Evolutionary conservation across 2,113 vertebrate species (phyloP), one percentile per base, ranked within the genome.

Genomic region (Probosciger aterrimus): DNA sequence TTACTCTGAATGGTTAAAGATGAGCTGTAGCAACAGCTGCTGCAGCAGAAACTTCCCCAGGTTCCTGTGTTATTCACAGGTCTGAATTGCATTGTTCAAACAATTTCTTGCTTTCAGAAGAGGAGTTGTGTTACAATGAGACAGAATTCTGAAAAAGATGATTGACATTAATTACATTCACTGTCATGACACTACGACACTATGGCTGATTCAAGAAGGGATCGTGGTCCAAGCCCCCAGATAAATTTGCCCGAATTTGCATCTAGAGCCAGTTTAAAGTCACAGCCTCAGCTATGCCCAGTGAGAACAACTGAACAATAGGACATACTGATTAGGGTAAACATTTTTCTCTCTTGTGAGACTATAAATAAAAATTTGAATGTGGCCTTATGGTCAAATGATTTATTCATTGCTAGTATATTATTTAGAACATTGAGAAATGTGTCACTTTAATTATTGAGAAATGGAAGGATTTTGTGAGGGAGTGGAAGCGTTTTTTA

Each of bases 341-440:
- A 84, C 50, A 74, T 86, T 90, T 94, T 93, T 93, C 35, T 90
- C 65, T 82, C 50, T 69, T 93, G 64, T 96, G 79, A 97, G 57
- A 81, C 50, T 95, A 60, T 35, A 96, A 96, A 95, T 94, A 97
- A 96, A 96, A 97, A 95, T 94, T 67, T 75, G 55, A 86, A 60
- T 83, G 76, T 84, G 39, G 15, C 47, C 92, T 97, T 87, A 60
- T 65, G 68, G 86, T 88, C 55, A 94, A 97, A 97, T 97, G 28
- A 96, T 95, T 97, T 97, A 96, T 97, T 98, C 24, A 96, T 96
- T 19, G 47, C 64, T 90, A 86, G 60, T 96, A 82, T 95, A 97
- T 96, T 97, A 96, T 97, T 97, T 96, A 97, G 65, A 95, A 88
- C 16, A 92, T 76, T 93, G 84, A 97, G 86, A 88, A 96, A 65